A percentile compares a stretch with the other conserved stretches of the same genome.
These are phyloP conservation scores for Trypoxylus dichotomus DNA, from an alignment of 1,140 invertebrate species.

Conservation along the genomic window DNA sequence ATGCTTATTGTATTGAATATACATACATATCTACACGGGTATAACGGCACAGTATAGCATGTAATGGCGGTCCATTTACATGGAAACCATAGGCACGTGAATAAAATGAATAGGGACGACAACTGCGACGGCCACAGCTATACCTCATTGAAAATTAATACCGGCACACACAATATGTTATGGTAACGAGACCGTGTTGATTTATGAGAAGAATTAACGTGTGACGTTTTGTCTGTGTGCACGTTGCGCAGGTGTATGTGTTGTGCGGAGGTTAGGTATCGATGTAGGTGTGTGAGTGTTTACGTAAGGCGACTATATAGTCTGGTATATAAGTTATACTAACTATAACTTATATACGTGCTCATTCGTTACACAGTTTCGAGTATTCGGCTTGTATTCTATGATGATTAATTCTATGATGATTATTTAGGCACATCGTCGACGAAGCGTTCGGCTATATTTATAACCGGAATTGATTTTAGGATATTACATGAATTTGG, in stretches of 20 bases:
- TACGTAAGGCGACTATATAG: neutral
- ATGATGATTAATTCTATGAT: constrained; percentile 15
- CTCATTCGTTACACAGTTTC: neutral
- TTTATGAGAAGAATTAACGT: constrained; percentile 19
- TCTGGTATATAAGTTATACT: neutral
- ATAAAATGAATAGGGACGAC: constrained; percentile 25
- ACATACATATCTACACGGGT: neutral
- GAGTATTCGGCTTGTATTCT: neutral
- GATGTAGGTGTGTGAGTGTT: no score
- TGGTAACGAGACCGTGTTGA: constrained; percentile 15
- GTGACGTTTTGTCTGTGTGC: neutral
- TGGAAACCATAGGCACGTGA: constrained; percentile 2
- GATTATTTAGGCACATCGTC: neutral
- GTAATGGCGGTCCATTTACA: neutral
- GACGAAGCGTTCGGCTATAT: neutral
- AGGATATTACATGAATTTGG: neutral
- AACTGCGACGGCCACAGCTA: neutral
- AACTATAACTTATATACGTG: neutral
- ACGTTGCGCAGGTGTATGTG: neutral
- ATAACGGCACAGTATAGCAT: neutral
- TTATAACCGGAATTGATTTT: neutral
- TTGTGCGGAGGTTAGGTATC: neutral
- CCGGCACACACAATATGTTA: constrained; percentile 3
- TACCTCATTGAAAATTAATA: constrained; percentile 25
- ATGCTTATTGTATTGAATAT: neutral